Percentiles rank a stretch among this genome's conserved stretches.
Evolutionary conservation across 92 coral and sea anemone species (phyloP).

Genomic region (Zoanthus sansibaricus): DNA sequence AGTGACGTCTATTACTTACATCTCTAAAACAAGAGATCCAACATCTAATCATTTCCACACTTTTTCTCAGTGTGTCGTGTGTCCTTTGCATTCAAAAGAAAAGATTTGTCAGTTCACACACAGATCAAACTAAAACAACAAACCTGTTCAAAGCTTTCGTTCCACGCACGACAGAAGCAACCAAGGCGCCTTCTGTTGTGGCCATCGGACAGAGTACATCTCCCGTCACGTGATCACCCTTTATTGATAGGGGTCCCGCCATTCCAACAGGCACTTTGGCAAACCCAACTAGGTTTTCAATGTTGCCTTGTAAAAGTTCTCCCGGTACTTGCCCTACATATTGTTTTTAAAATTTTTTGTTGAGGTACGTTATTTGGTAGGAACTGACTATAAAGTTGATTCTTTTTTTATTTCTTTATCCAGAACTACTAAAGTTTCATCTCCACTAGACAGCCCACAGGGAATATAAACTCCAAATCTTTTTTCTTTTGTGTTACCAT

Average conservation of each 20-base stretch:
- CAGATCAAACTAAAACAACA: background rate
- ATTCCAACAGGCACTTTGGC: conserved; percentile 62
- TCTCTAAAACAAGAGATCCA: too few species aligned
- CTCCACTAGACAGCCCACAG: too few species aligned
- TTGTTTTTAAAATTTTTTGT: background rate
- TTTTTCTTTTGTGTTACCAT: too few species aligned
- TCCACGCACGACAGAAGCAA: conserved; percentile 55
- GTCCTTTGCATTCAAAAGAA: too few species aligned
- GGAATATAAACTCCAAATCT: too few species aligned
- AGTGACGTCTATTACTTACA: too few species aligned
- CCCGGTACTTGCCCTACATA: background rate
- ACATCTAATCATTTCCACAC: too few species aligned
- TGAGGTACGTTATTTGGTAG: background rate
- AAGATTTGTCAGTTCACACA: background rate
- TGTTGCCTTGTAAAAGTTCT: conserved; percentile 47
- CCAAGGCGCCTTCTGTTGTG: conserved; percentile 53
- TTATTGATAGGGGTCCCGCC: conserved; percentile 55
- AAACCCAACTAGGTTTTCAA: conserved; percentile 56
- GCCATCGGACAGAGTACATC: conserved; percentile 57
- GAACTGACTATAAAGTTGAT: too few species aligned
- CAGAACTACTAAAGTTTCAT: too few species aligned
- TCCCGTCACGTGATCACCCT: conserved; percentile 51
- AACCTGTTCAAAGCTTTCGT: conserved; percentile 45
- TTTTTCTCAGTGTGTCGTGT: too few species aligned
- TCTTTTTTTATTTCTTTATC: too few species aligned